Conservation (phyloP, 2,888 invertebrate species). For the Argyresthia albistria region DNA sequence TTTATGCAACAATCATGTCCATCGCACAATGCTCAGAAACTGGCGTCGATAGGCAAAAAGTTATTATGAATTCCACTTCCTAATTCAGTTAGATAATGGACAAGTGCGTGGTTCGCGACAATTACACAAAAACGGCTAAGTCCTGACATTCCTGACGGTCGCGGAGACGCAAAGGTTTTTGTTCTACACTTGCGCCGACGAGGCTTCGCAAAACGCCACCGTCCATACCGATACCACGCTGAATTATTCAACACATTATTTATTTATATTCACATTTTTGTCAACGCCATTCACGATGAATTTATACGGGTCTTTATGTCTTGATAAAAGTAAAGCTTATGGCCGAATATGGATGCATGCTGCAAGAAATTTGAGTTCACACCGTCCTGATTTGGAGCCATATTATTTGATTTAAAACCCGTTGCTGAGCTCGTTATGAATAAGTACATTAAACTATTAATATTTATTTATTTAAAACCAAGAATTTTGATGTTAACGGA, state of each 20-base stretch:
- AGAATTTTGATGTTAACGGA: too few species aligned
- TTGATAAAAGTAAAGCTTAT: slow-evolving; percentile 69
- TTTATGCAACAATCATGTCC: too few species aligned
- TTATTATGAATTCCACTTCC: slow-evolving; percentile 32
- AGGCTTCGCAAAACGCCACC: slow-evolving; percentile 1
- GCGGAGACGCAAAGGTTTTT: slow-evolving; percentile 20
- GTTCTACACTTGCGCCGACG: slow-evolving; percentile 16
- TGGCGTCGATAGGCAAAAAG: slow-evolving; percentile 18
- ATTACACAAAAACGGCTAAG: slow-evolving; percentile 62
- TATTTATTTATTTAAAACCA: too few species aligned
- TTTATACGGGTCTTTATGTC: slow-evolving; percentile 69
- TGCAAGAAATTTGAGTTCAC: slow-evolving; percentile 30
- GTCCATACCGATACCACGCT: slow-evolving; percentile 68
- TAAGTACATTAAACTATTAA: too few species aligned
- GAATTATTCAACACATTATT: slow-evolving; percentile 68
- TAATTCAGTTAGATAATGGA: slow-evolving; percentile 66
- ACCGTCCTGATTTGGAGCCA: neutral
- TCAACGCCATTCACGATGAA: slow-evolving; percentile 67
- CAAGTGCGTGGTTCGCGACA: slow-evolving; percentile 65
- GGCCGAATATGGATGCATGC: slow-evolving; percentile 40
- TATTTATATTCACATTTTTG: slow-evolving; percentile 66
- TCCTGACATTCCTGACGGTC: slow-evolving; percentile 52
- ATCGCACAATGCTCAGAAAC: neutral
- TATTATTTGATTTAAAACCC: too few species aligned
- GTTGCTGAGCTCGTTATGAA: too few species aligned